These are phyloP conservation scores for Chelmon rostratus DNA, from an alignment of 2,797 vertebrate species.

Conservation along the genomic window DNA sequence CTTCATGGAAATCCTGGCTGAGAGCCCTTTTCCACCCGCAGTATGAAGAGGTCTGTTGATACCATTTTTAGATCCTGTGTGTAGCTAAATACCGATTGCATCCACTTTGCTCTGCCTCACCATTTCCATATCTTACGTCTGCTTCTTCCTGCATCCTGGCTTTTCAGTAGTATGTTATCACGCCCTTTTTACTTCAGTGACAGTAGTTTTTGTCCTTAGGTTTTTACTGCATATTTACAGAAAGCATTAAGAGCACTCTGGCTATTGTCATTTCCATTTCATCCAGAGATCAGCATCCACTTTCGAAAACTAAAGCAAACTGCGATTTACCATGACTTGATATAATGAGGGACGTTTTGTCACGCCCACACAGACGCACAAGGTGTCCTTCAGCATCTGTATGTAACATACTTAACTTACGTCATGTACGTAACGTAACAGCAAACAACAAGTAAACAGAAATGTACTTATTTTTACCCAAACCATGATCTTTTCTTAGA, in stretches of 20 bases:
- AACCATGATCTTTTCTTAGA: too few species aligned
- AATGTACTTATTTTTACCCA: too few species aligned
- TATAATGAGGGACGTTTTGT: too few species aligned
- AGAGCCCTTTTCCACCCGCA: conserved; percentile 24
- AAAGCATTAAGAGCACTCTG: conserved; percentile 48
- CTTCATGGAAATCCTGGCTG: conserved; percentile 35
- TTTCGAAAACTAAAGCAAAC: conserved; percentile 34
- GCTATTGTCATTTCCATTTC: conserved; percentile 27
- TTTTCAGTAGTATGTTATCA: conserved; percentile 67
- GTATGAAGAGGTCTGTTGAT: conserved; percentile 22
- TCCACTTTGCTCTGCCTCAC: conserved; percentile 14
- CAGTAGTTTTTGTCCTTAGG: conserved; percentile 37
- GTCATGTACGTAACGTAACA: too few species aligned
- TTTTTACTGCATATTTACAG: conserved; percentile 46
- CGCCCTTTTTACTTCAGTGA: conserved; percentile 71
- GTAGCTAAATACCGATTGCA: conserved; percentile 21
- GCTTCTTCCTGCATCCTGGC: conserved; percentile 53
- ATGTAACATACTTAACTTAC: too few species aligned
- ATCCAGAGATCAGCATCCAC: conserved; percentile 41
- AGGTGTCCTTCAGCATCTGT: too few species aligned
- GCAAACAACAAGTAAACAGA: too few species aligned
- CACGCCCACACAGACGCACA: too few species aligned
- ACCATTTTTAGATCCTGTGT: conserved; percentile 26
- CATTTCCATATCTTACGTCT: conserved; percentile 57
- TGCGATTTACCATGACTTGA: conserved; percentile 2